These are phyloP conservation scores for Pyrocephalus nanus DNA, from an alignment of 2,797 vertebrate species.

Conservation along the genomic window DNA sequence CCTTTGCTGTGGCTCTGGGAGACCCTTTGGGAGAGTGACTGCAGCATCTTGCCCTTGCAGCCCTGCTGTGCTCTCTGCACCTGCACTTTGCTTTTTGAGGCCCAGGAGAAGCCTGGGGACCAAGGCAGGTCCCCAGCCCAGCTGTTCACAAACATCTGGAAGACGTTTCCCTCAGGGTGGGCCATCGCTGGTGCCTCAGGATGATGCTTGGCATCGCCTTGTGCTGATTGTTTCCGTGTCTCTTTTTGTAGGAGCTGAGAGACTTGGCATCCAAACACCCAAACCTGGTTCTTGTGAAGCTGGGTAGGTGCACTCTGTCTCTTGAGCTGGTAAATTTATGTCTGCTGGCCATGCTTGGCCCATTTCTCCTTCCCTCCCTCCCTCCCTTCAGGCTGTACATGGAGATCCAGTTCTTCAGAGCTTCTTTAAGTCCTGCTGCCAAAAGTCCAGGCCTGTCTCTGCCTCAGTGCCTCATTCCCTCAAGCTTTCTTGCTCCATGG, in stretches of 20 bases:
- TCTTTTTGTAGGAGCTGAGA: constrained; percentile 51
- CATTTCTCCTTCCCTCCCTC: not conserved
- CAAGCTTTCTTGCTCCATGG: not conserved
- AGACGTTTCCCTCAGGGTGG: not conserved
- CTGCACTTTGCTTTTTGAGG: accelerated
- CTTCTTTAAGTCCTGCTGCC: not conserved
- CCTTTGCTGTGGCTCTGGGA: not conserved
- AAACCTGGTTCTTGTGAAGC: constrained; percentile 51
- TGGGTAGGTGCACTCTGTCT: not conserved
- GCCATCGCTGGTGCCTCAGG: not conserved
- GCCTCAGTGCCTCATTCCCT: not conserved
- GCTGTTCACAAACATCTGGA: not conserved
- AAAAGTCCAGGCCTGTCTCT: not conserved
- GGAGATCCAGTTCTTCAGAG: not conserved
- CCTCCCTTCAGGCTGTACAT: not conserved
- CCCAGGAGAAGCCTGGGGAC: not conserved
- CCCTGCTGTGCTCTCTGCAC: accelerated
- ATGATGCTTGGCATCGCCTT: not conserved
- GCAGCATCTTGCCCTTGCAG: not conserved
- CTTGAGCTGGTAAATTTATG: not conserved
- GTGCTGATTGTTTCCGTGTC: not conserved
- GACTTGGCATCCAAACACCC: constrained; percentile 51
- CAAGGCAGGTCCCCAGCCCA: not conserved
- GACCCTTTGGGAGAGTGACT: not conserved
- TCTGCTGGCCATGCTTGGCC: not conserved